phyloP scores from a whole-genome alignment of 1,140 invertebrate species.

The Drosophila nigrodunni region DNA sequence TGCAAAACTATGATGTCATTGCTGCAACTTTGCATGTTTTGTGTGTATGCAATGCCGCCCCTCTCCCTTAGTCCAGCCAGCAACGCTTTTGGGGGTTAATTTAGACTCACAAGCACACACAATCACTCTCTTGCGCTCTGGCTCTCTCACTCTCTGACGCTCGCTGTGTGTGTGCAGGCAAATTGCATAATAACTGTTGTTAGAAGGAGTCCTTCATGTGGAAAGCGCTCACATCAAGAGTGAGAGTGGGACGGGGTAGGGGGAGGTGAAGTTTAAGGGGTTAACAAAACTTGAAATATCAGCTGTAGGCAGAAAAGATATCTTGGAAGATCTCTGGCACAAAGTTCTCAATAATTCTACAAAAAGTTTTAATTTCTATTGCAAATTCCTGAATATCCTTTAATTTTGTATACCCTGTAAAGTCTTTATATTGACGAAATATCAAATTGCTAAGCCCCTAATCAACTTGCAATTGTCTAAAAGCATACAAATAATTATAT shows the following conservation, averaged over 20 bases:
- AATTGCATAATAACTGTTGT: conserved; percentile 48
- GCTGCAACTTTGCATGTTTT: conserved; percentile 62
- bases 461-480: conserved; percentile 47
- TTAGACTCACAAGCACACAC: conserved; percentile 31
- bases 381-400: conserved; percentile 5
- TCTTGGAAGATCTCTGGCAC: too few species aligned
- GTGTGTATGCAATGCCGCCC: conserved; percentile 71
- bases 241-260: conserved; percentile 7
- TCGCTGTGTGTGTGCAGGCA: conserved; percentile 28
- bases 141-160: conserved; percentile 3
- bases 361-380: too few species aligned
- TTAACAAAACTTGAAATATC: conserved; percentile 36
- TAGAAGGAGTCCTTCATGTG: conserved; percentile 31
- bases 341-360: too few species aligned
- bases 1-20: conserved; percentile 23
- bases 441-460: conserved; percentile 56
- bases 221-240: conserved; percentile 47
- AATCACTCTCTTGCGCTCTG: not conserved
- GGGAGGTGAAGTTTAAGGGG: not conserved
- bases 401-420: not conserved
- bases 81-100: conserved; percentile 62
- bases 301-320: not conserved
- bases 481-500: conserved; percentile 29
- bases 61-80: conserved; percentile 15
- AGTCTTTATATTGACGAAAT: conserved; percentile 46